Evolutionary conservation across 1,140 invertebrate genomes (phyloP), one percentile per base, ranked within the genome.

Genomic region (Theocolax elegans): DNA sequence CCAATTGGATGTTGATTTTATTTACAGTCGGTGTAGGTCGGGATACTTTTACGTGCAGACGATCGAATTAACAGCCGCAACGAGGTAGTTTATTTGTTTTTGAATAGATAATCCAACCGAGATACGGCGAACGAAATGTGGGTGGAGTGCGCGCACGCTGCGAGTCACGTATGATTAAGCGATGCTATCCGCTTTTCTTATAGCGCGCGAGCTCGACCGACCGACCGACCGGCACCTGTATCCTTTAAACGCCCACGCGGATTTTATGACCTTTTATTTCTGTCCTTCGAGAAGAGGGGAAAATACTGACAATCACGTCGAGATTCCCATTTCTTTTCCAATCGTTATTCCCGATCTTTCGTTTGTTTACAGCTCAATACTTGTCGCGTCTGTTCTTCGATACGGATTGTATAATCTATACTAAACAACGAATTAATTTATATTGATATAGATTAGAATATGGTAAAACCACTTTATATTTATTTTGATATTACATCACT

Each of bases 141-240:
- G 82, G 81, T 79, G 82, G 80, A 82, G 78, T 76, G 75, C 78
- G 78, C 79, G 77, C 78, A 75, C 77, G 59, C 21, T 15, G 10
- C 76, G 74, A 81, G 76, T 83, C 80, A 81, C 79, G 77, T 82
- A 80, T 84, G 81, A 83, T 83, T 83, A 84, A 82, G 79, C 77
- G 81, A 82, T 82, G 81, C 77, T 84, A 83, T 84, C 82, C 79
- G 72, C 72, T 75, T 73, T 72, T 75, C 75, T 75, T 62, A 73
- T 71, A 74, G 77, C 17, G 21, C 35, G 13, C n/a, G n/a, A n/a
- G n/a, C n/a, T n/a, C n/a, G n/a, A n/a, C n/a, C n/a, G n/a, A n/a
- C 17, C 49, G 3, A 12, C 23, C 29, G 38, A 10, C 7, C 75
- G 72, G 76, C 80, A 82, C 81, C 82, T 83, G 81, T 81, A 77